Evolutionary conservation across 1,140 invertebrate species (phyloP).

Genomic region (Apis mellifera): Amel_HAv3.1 CM009943.2:6764001-6764500

Average conservation of each 20-base stretch:
- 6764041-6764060: not conserved
- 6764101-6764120: not conserved
- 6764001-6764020: not conserved
- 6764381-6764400: not conserved
- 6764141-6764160: not conserved
- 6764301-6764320: not conserved
- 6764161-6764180: not conserved
- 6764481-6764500: slow-evolving; percentile 11
- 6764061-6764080: not conserved
- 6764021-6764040: slow-evolving; percentile 12
- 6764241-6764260: not conserved
- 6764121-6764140: slow-evolving; percentile 38
- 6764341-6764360: not conserved
- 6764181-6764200: not conserved
- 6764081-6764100: slow-evolving; percentile 26
- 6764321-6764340: too few species aligned
- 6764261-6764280: not conserved
- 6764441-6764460: not conserved
- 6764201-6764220: too few species aligned
- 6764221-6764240: too few species aligned
- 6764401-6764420: not conserved
- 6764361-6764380: not conserved
- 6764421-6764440: not conserved
- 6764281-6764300: not conserved
- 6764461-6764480: not conserved